Evolutionary conservation across 2,797 vertebrate genomes (phyloP).

Genomic region (Dendrocincla fuliginosa): DNA sequence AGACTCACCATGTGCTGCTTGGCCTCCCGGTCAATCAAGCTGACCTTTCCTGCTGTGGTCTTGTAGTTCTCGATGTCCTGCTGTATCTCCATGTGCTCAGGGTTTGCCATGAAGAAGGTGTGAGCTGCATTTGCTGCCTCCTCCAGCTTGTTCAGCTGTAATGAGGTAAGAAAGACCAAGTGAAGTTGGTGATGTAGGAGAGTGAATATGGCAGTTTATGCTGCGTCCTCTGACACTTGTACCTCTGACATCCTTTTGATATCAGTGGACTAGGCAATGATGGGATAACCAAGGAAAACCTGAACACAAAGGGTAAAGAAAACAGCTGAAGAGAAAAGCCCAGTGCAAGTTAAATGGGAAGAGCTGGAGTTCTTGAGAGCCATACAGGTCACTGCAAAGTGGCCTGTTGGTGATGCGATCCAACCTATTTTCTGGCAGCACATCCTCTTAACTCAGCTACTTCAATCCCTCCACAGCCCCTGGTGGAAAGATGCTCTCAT

Average conservation of each 20-base stretch:
- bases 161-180: not conserved
- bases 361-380: not conserved
- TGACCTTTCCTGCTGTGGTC: slow-evolving; percentile 76
- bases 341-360: not conserved
- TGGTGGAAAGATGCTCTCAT: not conserved
- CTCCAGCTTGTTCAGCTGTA: slow-evolving; percentile 87
- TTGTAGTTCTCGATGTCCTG: slow-evolving; percentile 91
- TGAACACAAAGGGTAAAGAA: not conserved
- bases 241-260: not conserved
- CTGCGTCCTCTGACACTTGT: not conserved
- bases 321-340: not conserved
- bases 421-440: not conserved
- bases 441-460: not conserved
- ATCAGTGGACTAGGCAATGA: not conserved
- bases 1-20: slow-evolving; percentile 86
- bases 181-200: not conserved
- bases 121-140: slow-evolving; percentile 93
- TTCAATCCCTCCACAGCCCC: not conserved
- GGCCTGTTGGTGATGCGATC: not conserved
- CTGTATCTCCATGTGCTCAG: slow-evolving; percentile 93
- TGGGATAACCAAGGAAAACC: not conserved
- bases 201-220: not conserved
- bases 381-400: not conserved
- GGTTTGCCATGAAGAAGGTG: slow-evolving; percentile 97
- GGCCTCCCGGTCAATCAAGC: slow-evolving; percentile 86